phyloP scores from a whole-genome alignment of 1,140 invertebrate genomes.

The Idris sp. region DNA sequence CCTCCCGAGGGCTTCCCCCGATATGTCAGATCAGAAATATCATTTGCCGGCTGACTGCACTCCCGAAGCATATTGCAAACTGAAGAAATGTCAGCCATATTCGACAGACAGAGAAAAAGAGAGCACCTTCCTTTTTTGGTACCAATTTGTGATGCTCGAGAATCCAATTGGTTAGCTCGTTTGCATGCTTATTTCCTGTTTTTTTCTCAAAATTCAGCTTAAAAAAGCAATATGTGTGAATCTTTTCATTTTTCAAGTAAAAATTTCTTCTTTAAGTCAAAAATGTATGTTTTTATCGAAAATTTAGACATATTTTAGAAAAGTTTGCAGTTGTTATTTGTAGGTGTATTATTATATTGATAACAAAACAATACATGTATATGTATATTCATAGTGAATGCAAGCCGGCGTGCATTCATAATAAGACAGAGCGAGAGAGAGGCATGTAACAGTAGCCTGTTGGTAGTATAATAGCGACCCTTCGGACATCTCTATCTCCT shows the following conservation, averaged over 20 bases:
- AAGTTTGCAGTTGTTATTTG: no score
- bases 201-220: no score
- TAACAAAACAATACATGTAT: not conserved
- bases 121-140: no score
- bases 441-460: constrained; percentile 15
- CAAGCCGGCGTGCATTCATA: no score
- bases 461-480: constrained; percentile 44
- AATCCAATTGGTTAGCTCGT: not conserved
- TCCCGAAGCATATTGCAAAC: constrained; percentile 30
- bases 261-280: no score
- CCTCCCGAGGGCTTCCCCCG: not conserved
- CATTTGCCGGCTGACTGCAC: constrained; percentile 63
- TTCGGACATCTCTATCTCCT: constrained; percentile 54
- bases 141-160: constrained; percentile 18
- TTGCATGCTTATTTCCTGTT: no score
- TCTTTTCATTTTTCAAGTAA: no score
- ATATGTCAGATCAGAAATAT: constrained; percentile 60
- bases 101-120: no score
- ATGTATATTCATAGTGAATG: not conserved
- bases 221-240: no score
- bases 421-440: constrained; percentile 4
- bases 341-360: no score
- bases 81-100: constrained; percentile 26
- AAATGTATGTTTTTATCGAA: no score
- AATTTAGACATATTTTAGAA: no score